phyloP scores from a whole-genome alignment of 1,140 invertebrate species.

The Amphibalanus amphitrite region DNA sequence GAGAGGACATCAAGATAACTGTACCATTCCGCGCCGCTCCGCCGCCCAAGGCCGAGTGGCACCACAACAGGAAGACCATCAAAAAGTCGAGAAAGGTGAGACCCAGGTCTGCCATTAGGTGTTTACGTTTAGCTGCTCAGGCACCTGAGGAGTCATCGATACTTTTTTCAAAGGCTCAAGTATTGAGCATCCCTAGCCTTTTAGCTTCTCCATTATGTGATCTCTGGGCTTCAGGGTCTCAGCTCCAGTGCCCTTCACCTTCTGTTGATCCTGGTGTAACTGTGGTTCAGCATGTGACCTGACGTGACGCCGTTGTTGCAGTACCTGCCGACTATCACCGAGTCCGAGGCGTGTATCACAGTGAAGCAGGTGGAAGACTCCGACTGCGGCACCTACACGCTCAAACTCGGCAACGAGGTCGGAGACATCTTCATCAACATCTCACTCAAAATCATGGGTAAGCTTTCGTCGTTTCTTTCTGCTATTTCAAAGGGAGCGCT shows the following conservation, averaged over 20 bases:
- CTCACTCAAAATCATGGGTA: conserved; percentile 50
- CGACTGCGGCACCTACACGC: conserved; percentile 51
- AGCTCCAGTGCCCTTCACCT: too few species aligned
- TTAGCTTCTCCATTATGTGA: too few species aligned
- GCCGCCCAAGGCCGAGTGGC: conserved; percentile 54
- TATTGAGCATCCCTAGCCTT: too few species aligned
- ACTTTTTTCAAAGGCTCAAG: too few species aligned
- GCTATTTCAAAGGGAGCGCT: too few species aligned
- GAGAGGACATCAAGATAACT: conserved; percentile 45
- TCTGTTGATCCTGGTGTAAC: too few species aligned
- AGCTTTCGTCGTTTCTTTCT: too few species aligned
- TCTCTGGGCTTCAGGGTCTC: too few species aligned
- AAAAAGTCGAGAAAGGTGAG: conserved; percentile 22
- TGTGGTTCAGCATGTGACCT: too few species aligned
- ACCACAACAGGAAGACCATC: conserved; percentile 44
- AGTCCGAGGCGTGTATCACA: conserved; percentile 47
- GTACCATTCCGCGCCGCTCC: conserved; percentile 53
- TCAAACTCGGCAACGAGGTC: conserved; percentile 50
- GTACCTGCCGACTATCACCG: conserved; percentile 36
- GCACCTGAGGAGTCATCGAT: too few species aligned
- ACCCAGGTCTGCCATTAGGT: too few species aligned
- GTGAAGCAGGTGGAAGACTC: conserved; percentile 51
- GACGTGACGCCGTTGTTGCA: conserved; percentile 13
- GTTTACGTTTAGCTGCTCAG: too few species aligned
- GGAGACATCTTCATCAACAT: conserved; percentile 49